Evolutionary conservation across 1,140 invertebrate species (phyloP), one percentile per base, ranked within the genome.

Genomic region (Habropoda laboriosa): DNA sequence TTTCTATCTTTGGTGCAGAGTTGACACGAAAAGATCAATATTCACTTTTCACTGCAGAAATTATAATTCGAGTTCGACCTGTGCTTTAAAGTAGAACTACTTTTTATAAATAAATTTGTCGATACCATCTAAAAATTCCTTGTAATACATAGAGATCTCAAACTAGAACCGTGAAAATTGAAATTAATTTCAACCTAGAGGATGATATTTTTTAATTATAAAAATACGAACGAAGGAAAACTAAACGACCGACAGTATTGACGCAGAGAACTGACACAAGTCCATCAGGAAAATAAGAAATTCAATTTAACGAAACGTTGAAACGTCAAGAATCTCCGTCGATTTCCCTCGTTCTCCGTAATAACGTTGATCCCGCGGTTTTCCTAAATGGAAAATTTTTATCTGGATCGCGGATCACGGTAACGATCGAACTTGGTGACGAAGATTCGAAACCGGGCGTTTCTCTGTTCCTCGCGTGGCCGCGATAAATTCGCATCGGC

Each of bases 401-500:
- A 78, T 78, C 75, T 47, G 1, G 6, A 27, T 21, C 40, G 42
- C 53, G 49, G 12, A 67, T 66, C 73, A n/a, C 38, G n/a, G 53
- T 60, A 71, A 78, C 75, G 75, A 71, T 51, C 24, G 24, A 78
- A 78, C 53, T 78, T 70, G 32, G 75, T 35, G 66, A 60, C 42
- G 66, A 70, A 40, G 49, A 35, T 7, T 40, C n/a, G 49, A 40
- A 27, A 32, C 16, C 24, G 18, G 1, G 24, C 38, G 16, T 8
- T 27, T 6, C 27, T 18, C 8, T n/a, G 53, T 45, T 51, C 12
- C 16, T 13, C 32, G 27, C n/a, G 66, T 79, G 45, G 30, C 57
- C 47, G 53, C 82, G 73, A 84, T 84, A 84, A 84, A 85, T 85
- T 84, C 72, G 61, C 61, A 81, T 81, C 61, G 78, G 72, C 82